Evolutionary conservation across 1,140 invertebrate genomes (phyloP), one percentile per base, ranked within the genome.

Genomic region (Sycophila sp.): DNA sequence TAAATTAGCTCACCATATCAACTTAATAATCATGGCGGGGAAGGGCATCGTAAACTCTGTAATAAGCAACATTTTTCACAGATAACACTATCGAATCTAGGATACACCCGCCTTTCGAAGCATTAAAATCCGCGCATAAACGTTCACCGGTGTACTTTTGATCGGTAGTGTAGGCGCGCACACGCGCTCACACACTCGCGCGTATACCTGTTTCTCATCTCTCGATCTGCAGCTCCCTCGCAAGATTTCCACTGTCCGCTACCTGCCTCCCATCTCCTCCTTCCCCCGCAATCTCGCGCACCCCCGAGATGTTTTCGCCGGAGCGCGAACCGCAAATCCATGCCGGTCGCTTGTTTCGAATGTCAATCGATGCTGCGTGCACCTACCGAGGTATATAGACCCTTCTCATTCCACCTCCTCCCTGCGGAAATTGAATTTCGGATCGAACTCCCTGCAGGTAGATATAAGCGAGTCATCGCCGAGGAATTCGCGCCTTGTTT

Each of bases 291-390:
- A n/a, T n/a, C n/a, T n/a, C n/a, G n/a, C n/a, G n/a, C n/a, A n/a
- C n/a, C n/a, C n/a, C n/a, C n/a, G n/a, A n/a, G n/a, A n/a, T n/a
- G n/a, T n/a, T n/a, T n/a, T n/a, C n/a, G n/a, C n/a, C n/a, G n/a
- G n/a, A n/a, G n/a, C n/a, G n/a, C n/a, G n/a, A n/a, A n/a, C n/a
- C n/a, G n/a, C n/a, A n/a, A n/a, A n/a, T n/a, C n/a, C n/a, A n/a
- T n/a, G n/a, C n/a, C 38, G n/a, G 10, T 0, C 68, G 36, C 66
- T 51, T 55, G 67, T 53, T 69, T 62, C 62, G 60, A 69, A 62
- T 69, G 59, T 69, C 59, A 69, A 69, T 69, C 59, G 67, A 63
- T 62, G 30, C 17, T 36, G n/a, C n/a, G n/a, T n/a, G n/a, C n/a
- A n/a, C n/a, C n/a, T n/a, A n/a, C n/a, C n/a, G n/a, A n/a, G n/a